phyloP scores from a whole-genome alignment of 2,797 vertebrate genomes.

The Pempheris klunzingeri region DNA sequence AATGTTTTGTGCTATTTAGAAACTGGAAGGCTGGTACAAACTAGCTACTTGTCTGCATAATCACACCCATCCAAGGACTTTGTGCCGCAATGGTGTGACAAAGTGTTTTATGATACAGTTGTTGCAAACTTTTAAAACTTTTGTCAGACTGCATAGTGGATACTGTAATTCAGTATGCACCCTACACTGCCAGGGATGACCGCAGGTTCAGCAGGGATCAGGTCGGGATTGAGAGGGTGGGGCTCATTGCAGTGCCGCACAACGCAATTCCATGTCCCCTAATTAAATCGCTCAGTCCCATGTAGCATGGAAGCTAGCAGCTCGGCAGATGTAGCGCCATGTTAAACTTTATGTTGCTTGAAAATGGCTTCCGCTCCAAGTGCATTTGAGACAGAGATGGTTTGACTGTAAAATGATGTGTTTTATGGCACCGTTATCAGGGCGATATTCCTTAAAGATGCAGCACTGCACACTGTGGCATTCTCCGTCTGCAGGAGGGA shows the following conservation, averaged over 20 bases:
- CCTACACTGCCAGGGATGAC: slow-evolving; percentile 20
- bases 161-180: neutral
- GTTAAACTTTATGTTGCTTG: slow-evolving; percentile 99
- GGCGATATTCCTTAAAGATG: slow-evolving; percentile 86
- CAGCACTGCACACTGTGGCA: slow-evolving; percentile 73
- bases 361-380: slow-evolving; percentile 96
- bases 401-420: slow-evolving; percentile 96
- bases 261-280: slow-evolving; percentile 74
- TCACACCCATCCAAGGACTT: slow-evolving; percentile 19
- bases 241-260: slow-evolving; percentile 55
- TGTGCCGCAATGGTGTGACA: slow-evolving; percentile 19
- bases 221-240: slow-evolving; percentile 52
- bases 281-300: slow-evolving; percentile 93
- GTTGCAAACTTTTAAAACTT: slow-evolving; percentile 38
- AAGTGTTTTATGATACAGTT: slow-evolving; percentile 24
- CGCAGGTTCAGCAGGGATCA: slow-evolving; percentile 34
- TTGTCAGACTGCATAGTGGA: slow-evolving; percentile 9
- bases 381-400: slow-evolving; percentile 92
- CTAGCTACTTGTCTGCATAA: slow-evolving; percentile 41
- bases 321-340: slow-evolving; percentile 95
- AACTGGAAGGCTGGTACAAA: slow-evolving; percentile 29
- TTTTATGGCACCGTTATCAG: slow-evolving; percentile 90
- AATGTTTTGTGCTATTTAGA: slow-evolving; percentile 38
- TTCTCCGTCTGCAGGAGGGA: slow-evolving; percentile 79
- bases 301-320: slow-evolving; percentile 92